These are phyloP conservation scores for Pyrgilauda ruficollis DNA, from an alignment of 2,113 vertebrate genomes.

Conservation along the genomic window DNA sequence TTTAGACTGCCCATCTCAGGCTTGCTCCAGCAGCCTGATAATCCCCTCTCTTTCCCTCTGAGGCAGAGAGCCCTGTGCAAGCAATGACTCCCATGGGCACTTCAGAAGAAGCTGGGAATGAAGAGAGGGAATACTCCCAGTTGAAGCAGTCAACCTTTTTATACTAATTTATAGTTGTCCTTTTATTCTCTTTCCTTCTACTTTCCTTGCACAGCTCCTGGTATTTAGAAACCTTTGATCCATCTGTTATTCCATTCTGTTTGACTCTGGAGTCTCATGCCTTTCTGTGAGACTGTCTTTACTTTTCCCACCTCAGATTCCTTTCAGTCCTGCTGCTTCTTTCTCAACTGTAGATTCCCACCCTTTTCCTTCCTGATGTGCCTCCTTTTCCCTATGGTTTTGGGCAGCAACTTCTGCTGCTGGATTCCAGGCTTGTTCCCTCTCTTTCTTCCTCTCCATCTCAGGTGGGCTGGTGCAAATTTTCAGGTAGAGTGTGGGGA, in stretches of 20 bases:
- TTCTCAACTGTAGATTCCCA: background rate
- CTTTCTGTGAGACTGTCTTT: background rate
- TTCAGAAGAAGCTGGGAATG: background rate
- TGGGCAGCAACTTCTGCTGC: background rate
- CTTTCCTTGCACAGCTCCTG: background rate
- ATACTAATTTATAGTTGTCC: background rate
- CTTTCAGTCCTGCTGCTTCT: background rate
- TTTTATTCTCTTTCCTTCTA: background rate
- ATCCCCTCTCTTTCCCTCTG: background rate
- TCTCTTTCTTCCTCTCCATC: background rate
- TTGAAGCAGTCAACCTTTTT: background rate
- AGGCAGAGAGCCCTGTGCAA: background rate
- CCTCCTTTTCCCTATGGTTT: background rate
- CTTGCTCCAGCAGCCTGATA: background rate
- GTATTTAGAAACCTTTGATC: background rate
- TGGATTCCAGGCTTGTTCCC: background rate
- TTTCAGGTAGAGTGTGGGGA: background rate
- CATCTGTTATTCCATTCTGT: background rate
- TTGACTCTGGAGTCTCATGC: background rate
- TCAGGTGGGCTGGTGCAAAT: background rate
- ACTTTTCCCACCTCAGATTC: background rate
- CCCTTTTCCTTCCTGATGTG: background rate
- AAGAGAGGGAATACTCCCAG: background rate
- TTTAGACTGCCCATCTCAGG: background rate
- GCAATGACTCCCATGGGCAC: background rate